Conservation (phyloP, 37 sponge, comb jelly and placozoan species). For the Agelas oroides region DNA sequence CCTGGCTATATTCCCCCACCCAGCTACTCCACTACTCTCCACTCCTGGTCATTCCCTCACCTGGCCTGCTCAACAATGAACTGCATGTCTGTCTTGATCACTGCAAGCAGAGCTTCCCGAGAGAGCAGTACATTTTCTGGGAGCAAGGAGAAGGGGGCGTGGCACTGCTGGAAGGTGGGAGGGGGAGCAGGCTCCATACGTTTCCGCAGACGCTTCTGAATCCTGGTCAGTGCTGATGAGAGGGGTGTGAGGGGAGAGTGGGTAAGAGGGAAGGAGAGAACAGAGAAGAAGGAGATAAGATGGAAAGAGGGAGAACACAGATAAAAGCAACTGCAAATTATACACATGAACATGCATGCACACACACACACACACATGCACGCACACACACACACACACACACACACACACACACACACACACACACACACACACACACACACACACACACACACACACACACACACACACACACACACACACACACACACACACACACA, state of each 20-base stretch:
- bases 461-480: constrained; percentile 19
- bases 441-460: constrained; percentile 23
- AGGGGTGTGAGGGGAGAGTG: not conserved
- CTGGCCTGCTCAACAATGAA: constrained; percentile 65
- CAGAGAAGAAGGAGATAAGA: not conserved
- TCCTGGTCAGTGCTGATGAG: constrained; percentile 60
- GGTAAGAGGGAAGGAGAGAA: not conserved
- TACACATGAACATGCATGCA: too few relatives aligned
- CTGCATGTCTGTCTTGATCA: constrained; percentile 45
- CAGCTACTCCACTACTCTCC: too few relatives aligned
- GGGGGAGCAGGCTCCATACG: constrained; percentile 37
- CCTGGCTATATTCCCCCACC: too few relatives aligned
- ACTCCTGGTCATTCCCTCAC: constrained; percentile 33
- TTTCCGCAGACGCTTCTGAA: constrained; percentile 59
- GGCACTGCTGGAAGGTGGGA: constrained; percentile 38
- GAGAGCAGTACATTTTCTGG: constrained; percentile 36
- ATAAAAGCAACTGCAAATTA: too few relatives aligned
- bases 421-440: constrained; percentile 43
- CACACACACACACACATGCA: constrained; percentile 18
- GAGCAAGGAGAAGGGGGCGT: constrained; percentile 53
- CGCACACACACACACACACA: constrained; percentile 42
- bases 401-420: constrained; percentile 23
- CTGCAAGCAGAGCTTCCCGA: constrained; percentile 20
- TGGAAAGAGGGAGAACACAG: not conserved
- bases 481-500: constrained; percentile 28